Evolutionary conservation across 2,888 invertebrate genomes (phyloP), one percentile per base, ranked within the genome.

Genomic region (Acanthopleura granulata): DNA sequence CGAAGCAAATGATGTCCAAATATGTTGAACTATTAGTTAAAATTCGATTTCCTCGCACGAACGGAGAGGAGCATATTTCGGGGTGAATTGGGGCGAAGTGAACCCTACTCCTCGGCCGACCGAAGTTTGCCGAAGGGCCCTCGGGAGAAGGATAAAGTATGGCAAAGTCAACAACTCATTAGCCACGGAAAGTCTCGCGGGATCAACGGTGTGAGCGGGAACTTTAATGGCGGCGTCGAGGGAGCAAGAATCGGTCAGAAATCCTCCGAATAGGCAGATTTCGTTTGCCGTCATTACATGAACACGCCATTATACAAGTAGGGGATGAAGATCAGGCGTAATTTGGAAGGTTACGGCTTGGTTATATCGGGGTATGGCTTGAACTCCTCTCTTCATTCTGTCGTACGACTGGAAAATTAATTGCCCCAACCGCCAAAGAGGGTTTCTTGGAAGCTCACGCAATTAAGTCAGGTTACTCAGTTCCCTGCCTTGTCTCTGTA

Each of bases 11-110:
- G 18, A 57, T 57, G 57, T 57, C 57, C 57, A 57, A 57, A 57
- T 57, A 57, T 57, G 57, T 57, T 57, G 57, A 57, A 57, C 57
- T 57, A 57, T 57, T 57, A 57, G 57, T 57, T 57, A 57, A 57
- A 57, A 57, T 57, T 57, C 57, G 57, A 57, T 57, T 57, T 57
- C 57, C 57, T 22, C 57, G 22, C 57, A 9, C 57, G 57, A 57
- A 12, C 18, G 57, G 57, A 57, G 57, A 57, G n/a, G 57, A 57
- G 57, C 57, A 57, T 57, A 57, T 57, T 57, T 57, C 22, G 22
- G 57, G 57, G 57, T 57, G 57, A 57, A 22, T 57, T 18, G 22
- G 57, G 57, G 57, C 57, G 57, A 57, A 18, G 22, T 22, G 22
- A 57, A 22, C 22, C 57, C 57, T 18, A 9, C 57, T 22, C n/a